These are phyloP conservation scores for Amiota minor DNA, from an alignment of 2,888 invertebrate genomes.

Conservation along the genomic window DNA sequence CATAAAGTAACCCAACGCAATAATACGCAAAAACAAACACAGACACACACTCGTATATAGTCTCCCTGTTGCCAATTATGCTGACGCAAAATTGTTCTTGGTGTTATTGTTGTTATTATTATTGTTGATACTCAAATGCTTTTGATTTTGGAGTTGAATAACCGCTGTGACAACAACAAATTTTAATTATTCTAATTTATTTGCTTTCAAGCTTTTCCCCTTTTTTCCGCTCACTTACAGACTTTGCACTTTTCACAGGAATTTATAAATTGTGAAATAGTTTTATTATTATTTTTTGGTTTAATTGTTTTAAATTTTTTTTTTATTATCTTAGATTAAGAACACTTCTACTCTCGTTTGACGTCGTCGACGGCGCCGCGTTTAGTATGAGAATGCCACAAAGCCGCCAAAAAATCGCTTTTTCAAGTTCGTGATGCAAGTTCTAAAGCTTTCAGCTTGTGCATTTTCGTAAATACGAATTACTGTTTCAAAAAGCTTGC, in stretches of 20 bases:
- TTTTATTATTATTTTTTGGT: not conserved
- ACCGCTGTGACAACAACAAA: conserved; percentile 32
- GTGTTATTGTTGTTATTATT: conserved; percentile 4
- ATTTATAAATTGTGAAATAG: not conserved
- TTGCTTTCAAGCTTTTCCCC: not conserved
- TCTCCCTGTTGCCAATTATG: not conserved
- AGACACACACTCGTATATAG: not conserved
- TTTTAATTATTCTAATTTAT: not conserved
- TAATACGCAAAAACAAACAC: conserved; percentile 10
- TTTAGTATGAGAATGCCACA: not conserved
- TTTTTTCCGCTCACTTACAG: not conserved
- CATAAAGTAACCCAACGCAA: not conserved
- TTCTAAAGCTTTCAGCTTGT: not conserved
- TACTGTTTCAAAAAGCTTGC: too few species aligned
- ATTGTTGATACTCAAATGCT: not conserved
- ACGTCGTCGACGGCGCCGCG: not conserved
- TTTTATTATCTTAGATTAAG: not conserved
- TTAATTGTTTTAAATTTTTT: not conserved
- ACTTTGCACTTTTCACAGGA: not conserved
- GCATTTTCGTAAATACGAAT: not conserved
- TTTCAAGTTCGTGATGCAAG: conserved; percentile 20
- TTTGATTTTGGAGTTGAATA: conserved; percentile 47
- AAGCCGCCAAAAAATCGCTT: conserved; percentile 21
- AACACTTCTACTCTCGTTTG: conserved; percentile 21
- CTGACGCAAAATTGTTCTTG: not conserved